Base-by-base conservation (phyloP, 2,113 vertebrate species). In the Xiphophorus hellerii region DNA sequence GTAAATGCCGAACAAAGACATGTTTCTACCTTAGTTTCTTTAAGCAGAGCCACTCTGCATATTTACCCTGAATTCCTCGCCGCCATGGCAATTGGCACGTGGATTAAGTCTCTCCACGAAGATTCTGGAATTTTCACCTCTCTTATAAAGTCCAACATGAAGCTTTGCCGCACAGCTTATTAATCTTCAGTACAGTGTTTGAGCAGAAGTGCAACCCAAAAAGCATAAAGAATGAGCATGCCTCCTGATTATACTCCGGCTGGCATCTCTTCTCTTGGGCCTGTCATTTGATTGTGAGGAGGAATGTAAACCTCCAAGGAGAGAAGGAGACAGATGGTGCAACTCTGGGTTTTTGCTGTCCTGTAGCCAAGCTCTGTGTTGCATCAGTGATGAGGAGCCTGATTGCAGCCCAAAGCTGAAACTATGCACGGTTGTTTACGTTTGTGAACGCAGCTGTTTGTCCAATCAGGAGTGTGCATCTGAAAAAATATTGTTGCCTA, bases 41-140 rank as follows among this genome's bases (percentile, higher is more conserved):
- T 68, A 44, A 81, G 42, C 68, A 69, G 73, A 61, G 39, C 62
- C 73, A 39, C 58, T 1, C 81, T 78, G 82, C 82, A 83, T 83
- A 84, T 91, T 89, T 87, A 83, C 42, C 13, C 81, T 31, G 74
- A 87, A 93, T 87, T 91, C 88, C 88, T 83, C 48, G 86, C 76
- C 83, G 82, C 78, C 87, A 87, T 88, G 85, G 85, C 62, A 61
- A 90, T 92, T 73, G 70, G 80, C 76, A 77, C 81, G 69, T 83
- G 78, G 84, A 89, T 93, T 88, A 91, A 75, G 66, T 68, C 69
- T 85, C 78, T 82, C 69, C 35, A n/a, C 30, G 75, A 85, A 82
- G 28, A 70, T 82, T 73, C 44, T 62, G 58, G 71, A 74, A 80
- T 88, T 74, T 73, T 79, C 69, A 60, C 66, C 48, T 66, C 35